Conservation (phyloP, 2,888 invertebrate genomes). For the Meghimatium bilineatum region DNA sequence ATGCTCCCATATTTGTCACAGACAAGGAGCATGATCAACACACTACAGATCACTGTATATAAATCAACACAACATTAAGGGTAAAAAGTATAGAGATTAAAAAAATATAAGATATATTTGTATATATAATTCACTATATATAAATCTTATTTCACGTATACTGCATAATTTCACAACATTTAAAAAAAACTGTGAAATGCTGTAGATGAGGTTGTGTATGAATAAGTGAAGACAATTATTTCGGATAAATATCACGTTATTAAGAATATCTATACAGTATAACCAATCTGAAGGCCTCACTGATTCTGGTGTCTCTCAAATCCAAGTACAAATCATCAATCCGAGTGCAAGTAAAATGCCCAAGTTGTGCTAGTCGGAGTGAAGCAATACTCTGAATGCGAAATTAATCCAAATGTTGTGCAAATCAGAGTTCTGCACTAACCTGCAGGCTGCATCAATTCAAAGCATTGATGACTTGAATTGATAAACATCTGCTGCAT, state of each 20-base stretch:
- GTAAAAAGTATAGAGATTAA: constrained; percentile 33
- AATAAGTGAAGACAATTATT: background rate
- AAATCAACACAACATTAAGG: constrained; percentile 33
- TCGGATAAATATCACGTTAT: background rate
- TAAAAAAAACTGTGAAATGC: constrained; percentile 24
- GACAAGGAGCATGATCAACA: constrained; percentile 27
- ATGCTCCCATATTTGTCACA: background rate
- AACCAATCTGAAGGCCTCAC: background rate
- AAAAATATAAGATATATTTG: constrained; percentile 34
- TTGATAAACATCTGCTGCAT: no score
- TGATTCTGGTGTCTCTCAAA: background rate
- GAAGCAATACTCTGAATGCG: background rate
- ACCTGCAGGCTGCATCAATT: no score
- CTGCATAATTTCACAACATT: constrained; percentile 2
- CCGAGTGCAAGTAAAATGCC: background rate
- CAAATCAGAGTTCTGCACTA: no score
- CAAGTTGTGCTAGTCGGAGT: no score
- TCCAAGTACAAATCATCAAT: background rate
- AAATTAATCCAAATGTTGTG: no score
- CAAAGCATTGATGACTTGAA: no score
- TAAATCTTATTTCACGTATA: constrained; percentile 27
- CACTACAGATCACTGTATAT: constrained; percentile 23
- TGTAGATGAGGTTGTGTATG: constrained; percentile 24
- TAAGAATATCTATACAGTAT: background rate
- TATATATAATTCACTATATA: constrained; percentile 39